A percentile compares a stretch with the other conserved stretches of the same genome.
Evolutionary conservation across 2,888 invertebrate species (phyloP).

Genomic region (Cylindroiulus punctatus): DNA sequence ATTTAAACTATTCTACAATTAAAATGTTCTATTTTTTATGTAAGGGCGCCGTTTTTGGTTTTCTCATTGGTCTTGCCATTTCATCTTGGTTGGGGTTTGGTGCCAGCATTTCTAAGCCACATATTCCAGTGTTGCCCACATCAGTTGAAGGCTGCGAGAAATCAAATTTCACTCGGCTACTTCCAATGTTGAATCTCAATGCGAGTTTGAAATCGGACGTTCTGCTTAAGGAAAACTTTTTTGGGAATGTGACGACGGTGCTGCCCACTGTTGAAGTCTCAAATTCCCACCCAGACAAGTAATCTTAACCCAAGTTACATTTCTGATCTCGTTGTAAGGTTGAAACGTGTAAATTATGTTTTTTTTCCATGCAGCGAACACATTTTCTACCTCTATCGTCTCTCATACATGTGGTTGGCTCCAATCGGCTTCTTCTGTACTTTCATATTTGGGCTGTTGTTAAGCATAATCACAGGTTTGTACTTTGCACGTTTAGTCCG

Average conservation of each 20-base stretch:
- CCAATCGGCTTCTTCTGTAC: conserved; percentile 65
- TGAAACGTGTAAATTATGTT: background rate
- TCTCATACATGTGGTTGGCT: conserved; percentile 70
- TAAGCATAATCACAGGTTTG: conserved; percentile 57
- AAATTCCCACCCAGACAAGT: conserved; percentile 4
- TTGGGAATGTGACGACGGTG: background rate
- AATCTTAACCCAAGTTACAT: background rate
- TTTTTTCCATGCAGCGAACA: background rate
- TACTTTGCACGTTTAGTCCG: too few species aligned
- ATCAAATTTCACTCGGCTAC: background rate
- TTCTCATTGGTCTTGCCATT: conserved; percentile 74
- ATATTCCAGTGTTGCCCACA: conserved; percentile 64
- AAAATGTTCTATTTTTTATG: conserved; percentile 53
- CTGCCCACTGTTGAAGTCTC: background rate
- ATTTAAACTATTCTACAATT: too few species aligned
- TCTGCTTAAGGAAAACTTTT: background rate
- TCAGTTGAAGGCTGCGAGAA: conserved; percentile 59
- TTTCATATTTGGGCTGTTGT: conserved; percentile 61
- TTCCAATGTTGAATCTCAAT: background rate
- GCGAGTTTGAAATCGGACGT: background rate
- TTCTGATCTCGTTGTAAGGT: background rate
- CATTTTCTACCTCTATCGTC: conserved; percentile 64
- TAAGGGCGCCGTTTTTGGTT: conserved; percentile 77
- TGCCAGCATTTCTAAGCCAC: conserved; percentile 74
- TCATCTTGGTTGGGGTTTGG: conserved; percentile 89